Evolutionary conservation across 64 coral and sea anemone genomes (phyloP), one percentile per base, ranked within the genome.

Genomic region (Platygyra sinensis): DNA sequence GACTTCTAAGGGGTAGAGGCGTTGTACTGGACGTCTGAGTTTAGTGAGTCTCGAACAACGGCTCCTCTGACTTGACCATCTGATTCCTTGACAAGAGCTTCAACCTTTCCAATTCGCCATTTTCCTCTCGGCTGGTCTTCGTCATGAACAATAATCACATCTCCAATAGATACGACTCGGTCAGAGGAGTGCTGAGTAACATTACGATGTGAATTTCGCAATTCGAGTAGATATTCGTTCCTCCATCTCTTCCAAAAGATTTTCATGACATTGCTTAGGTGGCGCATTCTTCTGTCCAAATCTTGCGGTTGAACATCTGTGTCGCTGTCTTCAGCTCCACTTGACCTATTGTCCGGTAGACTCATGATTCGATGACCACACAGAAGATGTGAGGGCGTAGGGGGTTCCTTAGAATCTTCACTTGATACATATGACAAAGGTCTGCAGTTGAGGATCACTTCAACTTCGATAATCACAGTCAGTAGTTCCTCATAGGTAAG

Each of bases 401-500:
- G 50, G 5, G 76, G 6, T 57, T 64, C 60, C 1, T 54, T 30
- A 38, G 20, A 16, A 18, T 83, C 60, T 27, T 83, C 30, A 0
- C 76, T 55, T 78, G 50, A 78, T 50, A 55, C 76, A 15, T 78
- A 83, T 25, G 59, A 38, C 17, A 86, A 54, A 27, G 61, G 62
- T 39, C 82, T 36, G 1, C 36, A 71, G 30, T 86, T 67, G 19
- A 89, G 7, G 22, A 31, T 67, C 31, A 42, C 28, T 69, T 80
- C 75, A 12, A 79, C 67, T 78, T 89, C 38, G 8, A 89, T 62
- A 63, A 89, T 12, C 51, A 51, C 75, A 19, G 87, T 89, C 17
- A 52, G 36, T 33, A 79, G 22, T 79, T 89, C 87, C 16, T 54
- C 87, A 72, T 71, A 89, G 75, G 13, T 89, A 11, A 89, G 36